A percentile compares a stretch with the other conserved stretches of the same genome.
Evolutionary conservation across 30 jellyfish, hydroid and myxozoan genomes (phyloP).

Genomic region (Catostylus mosaicus): DNA sequence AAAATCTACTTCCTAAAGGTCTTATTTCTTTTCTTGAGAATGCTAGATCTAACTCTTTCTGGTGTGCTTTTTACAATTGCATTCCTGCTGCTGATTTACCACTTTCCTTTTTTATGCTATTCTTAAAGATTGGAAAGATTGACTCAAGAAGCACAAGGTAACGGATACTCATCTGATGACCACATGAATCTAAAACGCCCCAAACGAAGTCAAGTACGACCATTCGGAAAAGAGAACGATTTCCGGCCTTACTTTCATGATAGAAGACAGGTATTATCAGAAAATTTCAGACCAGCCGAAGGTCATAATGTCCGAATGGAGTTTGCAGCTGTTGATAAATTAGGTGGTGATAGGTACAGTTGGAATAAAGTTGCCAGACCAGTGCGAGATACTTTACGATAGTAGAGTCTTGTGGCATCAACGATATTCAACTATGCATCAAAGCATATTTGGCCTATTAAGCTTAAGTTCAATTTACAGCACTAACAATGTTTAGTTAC

Average conservation of each 20-base stretch:
- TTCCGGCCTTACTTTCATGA: constrained; percentile 13
- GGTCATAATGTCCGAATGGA: background rate
- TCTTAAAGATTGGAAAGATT: constrained; percentile 23
- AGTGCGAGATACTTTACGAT: background rate
- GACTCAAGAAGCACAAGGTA: constrained; percentile 6
- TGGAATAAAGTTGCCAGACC: constrained; percentile 17
- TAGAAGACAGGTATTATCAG: constrained; percentile 10
- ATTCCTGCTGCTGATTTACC: too few relatives aligned
- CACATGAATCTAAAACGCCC: constrained; percentile 52
- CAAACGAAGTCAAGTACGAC: constrained; percentile 58
- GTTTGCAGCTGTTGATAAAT: constrained; percentile 31
- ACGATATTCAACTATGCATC: too few relatives aligned
- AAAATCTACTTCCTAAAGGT: too few relatives aligned
- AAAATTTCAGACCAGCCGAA: background rate
- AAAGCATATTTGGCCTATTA: too few relatives aligned
- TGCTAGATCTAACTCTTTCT: too few relatives aligned
- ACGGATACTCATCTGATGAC: constrained; percentile 17
- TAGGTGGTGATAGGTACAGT: constrained; percentile 18
- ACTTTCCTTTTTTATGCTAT: too few relatives aligned
- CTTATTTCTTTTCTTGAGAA: too few relatives aligned
- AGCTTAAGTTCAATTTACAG: too few relatives aligned
- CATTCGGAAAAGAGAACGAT: constrained; percentile 60
- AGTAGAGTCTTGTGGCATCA: background rate
- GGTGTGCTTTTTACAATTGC: too few relatives aligned
- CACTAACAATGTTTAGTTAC: too few relatives aligned